Conservation (phyloP, 1,140 invertebrate genomes). For the Tetramorium simillimum region DNA sequence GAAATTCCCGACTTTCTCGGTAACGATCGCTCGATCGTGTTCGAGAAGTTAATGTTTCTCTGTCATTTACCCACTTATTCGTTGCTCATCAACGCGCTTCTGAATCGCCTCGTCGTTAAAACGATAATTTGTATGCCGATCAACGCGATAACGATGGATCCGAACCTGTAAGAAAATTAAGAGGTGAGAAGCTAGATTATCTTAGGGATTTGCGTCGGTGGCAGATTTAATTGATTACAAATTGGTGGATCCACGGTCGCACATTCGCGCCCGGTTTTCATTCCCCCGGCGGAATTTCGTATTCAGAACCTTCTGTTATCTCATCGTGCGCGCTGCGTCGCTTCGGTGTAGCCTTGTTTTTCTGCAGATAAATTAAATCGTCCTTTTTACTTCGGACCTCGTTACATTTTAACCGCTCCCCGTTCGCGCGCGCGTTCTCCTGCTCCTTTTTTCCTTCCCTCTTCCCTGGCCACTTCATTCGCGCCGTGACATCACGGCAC, state of each 20-base stretch:
- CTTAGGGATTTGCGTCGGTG: constrained; percentile 30
- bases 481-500: constrained; percentile 27
- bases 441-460: background rate
- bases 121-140: constrained; percentile 51
- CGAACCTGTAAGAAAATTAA: constrained; percentile 23
- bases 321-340: constrained; percentile 29
- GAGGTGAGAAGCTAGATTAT: constrained; percentile 22
- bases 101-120: constrained; percentile 22
- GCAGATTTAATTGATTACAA: constrained; percentile 58
- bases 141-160: constrained; percentile 38
- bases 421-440: background rate
- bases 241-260: constrained; percentile 10
- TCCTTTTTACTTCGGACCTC: constrained; percentile 40
- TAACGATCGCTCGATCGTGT: background rate
- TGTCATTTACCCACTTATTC: background rate
- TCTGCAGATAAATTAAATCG: constrained; percentile 58
- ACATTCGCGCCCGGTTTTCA: constrained; percentile 6
- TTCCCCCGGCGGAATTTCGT: constrained; percentile 13
- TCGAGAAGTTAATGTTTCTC: background rate
- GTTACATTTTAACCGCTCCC: constrained; percentile 53
- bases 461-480: constrained; percentile 31
- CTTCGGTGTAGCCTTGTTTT: constrained; percentile 35
- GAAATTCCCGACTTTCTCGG: background rate
- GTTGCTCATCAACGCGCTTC: constrained; percentile 13
- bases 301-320: constrained; percentile 47